phyloP scores from a whole-genome alignment of 2,113 vertebrate genomes.

The Spheniscus mendiculus region DNA sequence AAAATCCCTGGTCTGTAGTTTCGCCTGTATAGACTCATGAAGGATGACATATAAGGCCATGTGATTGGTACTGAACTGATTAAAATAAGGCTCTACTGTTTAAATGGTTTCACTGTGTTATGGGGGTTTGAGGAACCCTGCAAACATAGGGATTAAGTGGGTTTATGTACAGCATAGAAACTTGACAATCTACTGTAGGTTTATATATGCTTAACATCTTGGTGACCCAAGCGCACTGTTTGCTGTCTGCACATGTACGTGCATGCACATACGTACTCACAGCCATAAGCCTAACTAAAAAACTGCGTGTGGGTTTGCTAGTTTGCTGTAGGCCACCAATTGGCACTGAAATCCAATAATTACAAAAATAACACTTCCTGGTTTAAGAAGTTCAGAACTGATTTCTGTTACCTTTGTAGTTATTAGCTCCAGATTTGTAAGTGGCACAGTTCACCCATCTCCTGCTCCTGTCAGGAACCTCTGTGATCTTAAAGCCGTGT shows the following conservation, averaged over 20 bases:
- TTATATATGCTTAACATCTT: rapidly evolving
- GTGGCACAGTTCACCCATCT: not conserved
- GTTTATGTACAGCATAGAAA: not conserved
- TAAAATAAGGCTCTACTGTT: not conserved
- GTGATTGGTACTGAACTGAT: not conserved
- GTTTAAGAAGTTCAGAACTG: not conserved
- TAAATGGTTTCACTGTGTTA: not conserved
- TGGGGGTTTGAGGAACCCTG: not conserved
- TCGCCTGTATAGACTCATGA: rapidly evolving
- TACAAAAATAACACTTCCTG: not conserved
- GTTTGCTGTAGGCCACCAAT: not conserved
- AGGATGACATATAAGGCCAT: not conserved
- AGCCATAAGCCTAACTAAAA: not conserved
- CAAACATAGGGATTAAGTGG: not conserved
- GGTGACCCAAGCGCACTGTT: rapidly evolving
- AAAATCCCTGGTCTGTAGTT: not conserved
- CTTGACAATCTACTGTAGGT: not conserved
- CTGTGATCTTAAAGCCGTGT: not conserved
- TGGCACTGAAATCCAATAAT: not conserved
- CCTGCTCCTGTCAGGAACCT: not conserved
- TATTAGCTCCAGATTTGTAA: not conserved
- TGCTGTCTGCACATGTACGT: rapidly evolving
- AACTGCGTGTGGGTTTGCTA: not conserved
- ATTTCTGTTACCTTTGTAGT: not conserved
- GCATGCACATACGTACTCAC: rapidly evolving